phyloP scores from a whole-genome alignment of 1,140 invertebrate genomes.

The Drosophila baimaii region DNA sequence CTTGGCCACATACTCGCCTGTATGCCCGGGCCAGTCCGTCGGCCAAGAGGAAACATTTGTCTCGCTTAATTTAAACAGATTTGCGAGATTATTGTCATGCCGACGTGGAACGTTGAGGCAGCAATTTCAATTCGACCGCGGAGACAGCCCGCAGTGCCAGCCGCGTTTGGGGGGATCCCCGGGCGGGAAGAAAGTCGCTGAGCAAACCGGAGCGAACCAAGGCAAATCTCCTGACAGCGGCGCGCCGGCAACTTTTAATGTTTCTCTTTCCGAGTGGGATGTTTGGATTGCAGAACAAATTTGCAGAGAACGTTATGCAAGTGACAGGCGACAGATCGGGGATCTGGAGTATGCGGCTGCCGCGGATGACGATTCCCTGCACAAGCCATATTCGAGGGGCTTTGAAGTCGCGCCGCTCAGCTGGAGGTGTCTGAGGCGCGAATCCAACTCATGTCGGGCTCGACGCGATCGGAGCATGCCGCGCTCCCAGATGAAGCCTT shows the following conservation, averaged over 20 bases:
- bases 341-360: conserved; percentile 37
- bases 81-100: conserved; percentile 82
- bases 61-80: conserved; percentile 83
- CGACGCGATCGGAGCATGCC: conserved; percentile 47
- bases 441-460: conserved; percentile 47
- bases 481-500: conserved; percentile 38
- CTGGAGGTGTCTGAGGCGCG: conserved; percentile 50
- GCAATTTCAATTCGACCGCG: conserved; percentile 75
- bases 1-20: conserved; percentile 60
- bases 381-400: conserved; percentile 73
- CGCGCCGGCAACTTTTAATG: conserved; percentile 77
- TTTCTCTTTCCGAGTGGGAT: conserved; percentile 70
- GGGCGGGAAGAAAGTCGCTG: conserved; percentile 44
- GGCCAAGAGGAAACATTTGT: conserved; percentile 75
- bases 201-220: conserved; percentile 25
- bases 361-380: conserved; percentile 41
- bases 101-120: conserved; percentile 80
- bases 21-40: conserved; percentile 26
- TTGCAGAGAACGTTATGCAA: conserved; percentile 70
- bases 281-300: conserved; percentile 80
- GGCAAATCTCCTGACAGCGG: conserved; percentile 74
- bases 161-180: conserved; percentile 61
- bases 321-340: conserved; percentile 52
- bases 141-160: conserved; percentile 55
- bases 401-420: conserved; percentile 66